Percentiles rank a stretch among this genome's conserved stretches.
Conservation (phyloP, 2,888 invertebrate genomes). For the Zygogramma bicolorata region DNA sequence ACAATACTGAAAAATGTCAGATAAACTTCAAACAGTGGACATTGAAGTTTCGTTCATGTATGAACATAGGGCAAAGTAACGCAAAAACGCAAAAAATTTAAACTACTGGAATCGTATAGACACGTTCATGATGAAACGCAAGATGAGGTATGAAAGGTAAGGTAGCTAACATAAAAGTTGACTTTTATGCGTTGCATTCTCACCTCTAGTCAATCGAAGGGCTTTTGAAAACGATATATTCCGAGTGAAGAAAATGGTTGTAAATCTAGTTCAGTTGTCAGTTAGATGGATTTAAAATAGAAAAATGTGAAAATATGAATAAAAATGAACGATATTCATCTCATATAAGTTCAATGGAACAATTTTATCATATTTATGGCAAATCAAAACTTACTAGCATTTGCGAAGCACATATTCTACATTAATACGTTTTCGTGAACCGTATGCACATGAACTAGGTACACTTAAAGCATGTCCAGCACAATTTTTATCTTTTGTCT, state of each 20-base stretch:
- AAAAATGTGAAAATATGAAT: not conserved
- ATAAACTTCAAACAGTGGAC: not conserved
- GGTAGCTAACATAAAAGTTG: not conserved
- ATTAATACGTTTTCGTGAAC: not conserved
- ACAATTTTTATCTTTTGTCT: not conserved
- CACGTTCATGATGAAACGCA: not conserved
- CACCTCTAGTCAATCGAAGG: not conserved
- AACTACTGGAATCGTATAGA: too few species aligned
- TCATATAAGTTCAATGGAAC: not conserved
- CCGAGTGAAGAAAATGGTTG: not conserved
- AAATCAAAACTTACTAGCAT: not conserved
- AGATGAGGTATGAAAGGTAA: not conserved
- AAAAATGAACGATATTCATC: not conserved
- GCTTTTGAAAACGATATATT: too few species aligned
- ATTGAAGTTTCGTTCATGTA: not conserved
- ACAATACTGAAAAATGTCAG: not conserved
- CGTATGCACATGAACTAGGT: not conserved
- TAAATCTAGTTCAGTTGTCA: not conserved
- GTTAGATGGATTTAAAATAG: not conserved
- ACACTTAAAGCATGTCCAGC: not conserved
- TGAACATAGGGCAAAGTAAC: not conserved
- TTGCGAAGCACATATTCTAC: not conserved
- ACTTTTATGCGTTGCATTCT: not conserved
- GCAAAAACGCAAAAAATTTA: not conserved
- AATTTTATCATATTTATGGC: not conserved